Evolutionary conservation across 2,888 invertebrate genomes (phyloP), one percentile per base, ranked within the genome.

Genomic region (Gasteruption jaculator): DNA sequence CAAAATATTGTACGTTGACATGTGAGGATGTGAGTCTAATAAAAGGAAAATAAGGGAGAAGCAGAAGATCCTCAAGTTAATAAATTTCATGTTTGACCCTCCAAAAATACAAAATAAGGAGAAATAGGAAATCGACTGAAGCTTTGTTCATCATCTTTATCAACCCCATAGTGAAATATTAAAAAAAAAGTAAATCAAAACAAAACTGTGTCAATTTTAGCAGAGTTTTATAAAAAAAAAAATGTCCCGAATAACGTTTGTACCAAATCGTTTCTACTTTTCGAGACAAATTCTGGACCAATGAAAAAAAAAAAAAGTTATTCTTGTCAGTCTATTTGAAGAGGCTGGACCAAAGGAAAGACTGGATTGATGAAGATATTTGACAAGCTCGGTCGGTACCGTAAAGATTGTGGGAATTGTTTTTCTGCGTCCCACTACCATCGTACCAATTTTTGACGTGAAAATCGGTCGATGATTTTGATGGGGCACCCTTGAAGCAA

Each of bases 351-450:
- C 47, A 33, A 22, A 45, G 35, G 37, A n/a, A n/a, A n/a, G n/a
- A n/a, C n/a, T n/a, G n/a, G n/a, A n/a, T n/a, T n/a, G n/a, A n/a
- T n/a, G n/a, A n/a, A n/a, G n/a, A n/a, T n/a, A n/a, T n/a, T n/a
- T n/a, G 46, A 45, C 47, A 25, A 41, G 45, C 46, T 43, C 50
- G 57, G 53, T 52, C 57, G 56, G 57, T 61, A 61, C 63, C 61
- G 60, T 58, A 60, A 57, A 65, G 54, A 54, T 64, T 65, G 67
- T 67, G 64, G 64, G 63, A 67, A 65, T 67, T 67, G 65, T 67
- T 67, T 67, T 67, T 67, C 66, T 65, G 65, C 63, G 65, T 61
- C 56, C 56, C 60, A 48, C 50, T n/a, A n/a, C n/a, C n/a, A n/a
- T n/a, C 48, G 54, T 57, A 52, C 57, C 53, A 49, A 40, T 50